Percentiles rank a stretch among this genome's conserved stretches.
These are phyloP conservation scores for Stegana nigrithorax DNA, from an alignment of 2,888 invertebrate genomes.

Conservation along the genomic window DNA sequence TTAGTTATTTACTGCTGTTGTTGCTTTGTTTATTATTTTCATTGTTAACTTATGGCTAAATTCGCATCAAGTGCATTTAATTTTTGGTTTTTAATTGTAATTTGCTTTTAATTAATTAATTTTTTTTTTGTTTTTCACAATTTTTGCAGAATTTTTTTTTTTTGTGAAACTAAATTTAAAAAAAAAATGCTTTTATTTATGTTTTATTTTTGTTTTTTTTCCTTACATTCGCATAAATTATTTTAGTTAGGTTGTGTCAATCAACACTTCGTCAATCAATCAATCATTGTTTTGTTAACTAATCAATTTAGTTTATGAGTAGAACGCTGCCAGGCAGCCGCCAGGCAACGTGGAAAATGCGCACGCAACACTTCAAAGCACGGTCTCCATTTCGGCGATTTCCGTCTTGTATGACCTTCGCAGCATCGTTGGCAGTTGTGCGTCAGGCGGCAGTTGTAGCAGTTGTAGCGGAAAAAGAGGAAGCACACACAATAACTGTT, in stretches of 20 bases:
- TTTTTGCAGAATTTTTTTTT: conserved; percentile 7
- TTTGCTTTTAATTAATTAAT: neutral
- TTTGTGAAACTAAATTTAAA: conserved; percentile 21
- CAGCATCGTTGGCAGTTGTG: too few relatives aligned
- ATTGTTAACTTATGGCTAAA: too few relatives aligned
- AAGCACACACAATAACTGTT: too few relatives aligned
- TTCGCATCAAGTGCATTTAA: too few relatives aligned
- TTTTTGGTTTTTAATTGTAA: neutral
- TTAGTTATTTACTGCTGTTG: neutral
- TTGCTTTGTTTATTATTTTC: neutral
- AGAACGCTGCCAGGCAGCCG: neutral
- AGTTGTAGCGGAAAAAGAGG: too few relatives aligned
- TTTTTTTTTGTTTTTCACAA: conserved; percentile 9
- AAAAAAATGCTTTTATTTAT: conserved; percentile 24
- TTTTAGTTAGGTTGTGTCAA: conserved; percentile 34
- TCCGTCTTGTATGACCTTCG: conserved; percentile 75
- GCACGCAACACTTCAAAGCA: conserved; percentile 71
- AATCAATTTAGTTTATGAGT: neutral
- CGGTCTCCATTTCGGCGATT: conserved; percentile 92
- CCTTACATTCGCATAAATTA: conserved; percentile 20
- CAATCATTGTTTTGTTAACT: neutral
- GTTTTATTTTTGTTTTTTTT: conserved; percentile 13
- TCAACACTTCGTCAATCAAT: conserved; percentile 18
- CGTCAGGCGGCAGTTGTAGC: too few relatives aligned
- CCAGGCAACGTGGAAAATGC: too few relatives aligned